Evolutionary conservation across 2,888 invertebrate species (phyloP).

Genomic region (Alviniconcha strummeri): DNA sequence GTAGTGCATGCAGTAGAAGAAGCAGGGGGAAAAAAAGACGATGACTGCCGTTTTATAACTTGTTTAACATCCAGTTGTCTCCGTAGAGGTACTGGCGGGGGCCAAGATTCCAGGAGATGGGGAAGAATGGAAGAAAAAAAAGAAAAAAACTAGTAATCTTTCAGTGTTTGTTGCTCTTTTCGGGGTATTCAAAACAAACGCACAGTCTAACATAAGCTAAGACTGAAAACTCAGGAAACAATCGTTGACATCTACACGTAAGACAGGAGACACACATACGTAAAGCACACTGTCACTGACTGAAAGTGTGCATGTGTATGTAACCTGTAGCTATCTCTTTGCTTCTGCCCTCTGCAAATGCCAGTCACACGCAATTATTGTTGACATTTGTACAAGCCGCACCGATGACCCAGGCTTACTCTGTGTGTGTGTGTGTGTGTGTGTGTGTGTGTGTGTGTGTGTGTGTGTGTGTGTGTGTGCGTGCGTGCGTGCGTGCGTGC

Average conservation of each 20-base stretch:
- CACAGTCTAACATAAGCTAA: no score
- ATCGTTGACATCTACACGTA: not conserved
- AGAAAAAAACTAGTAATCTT: no score
- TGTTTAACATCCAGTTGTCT: not conserved
- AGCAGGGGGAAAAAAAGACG: no score
- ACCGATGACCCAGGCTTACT: not conserved
- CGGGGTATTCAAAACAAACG: no score
- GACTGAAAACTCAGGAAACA: no score
- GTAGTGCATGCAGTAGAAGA: no score
- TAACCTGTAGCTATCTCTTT: not conserved
- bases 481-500: no score
- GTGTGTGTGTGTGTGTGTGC: not conserved
- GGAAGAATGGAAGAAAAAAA: not conserved
- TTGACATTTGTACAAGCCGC: no score
- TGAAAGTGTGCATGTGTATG: slow-evolving; percentile 2
- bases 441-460: not conserved
- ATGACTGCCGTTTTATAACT: no score
- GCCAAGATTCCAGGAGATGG: not conserved
- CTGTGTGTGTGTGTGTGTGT: not conserved
- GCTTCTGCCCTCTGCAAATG: not conserved
- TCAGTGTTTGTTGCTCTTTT: no score
- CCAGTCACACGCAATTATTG: not conserved
- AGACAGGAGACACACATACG: not conserved
- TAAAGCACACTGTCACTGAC: not conserved
- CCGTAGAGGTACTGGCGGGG: not conserved